Percentiles rank a stretch among this genome's conserved stretches.
phyloP scores from a whole-genome alignment of 2,797 vertebrate species.

The Gymnodraco acuticeps region DNA sequence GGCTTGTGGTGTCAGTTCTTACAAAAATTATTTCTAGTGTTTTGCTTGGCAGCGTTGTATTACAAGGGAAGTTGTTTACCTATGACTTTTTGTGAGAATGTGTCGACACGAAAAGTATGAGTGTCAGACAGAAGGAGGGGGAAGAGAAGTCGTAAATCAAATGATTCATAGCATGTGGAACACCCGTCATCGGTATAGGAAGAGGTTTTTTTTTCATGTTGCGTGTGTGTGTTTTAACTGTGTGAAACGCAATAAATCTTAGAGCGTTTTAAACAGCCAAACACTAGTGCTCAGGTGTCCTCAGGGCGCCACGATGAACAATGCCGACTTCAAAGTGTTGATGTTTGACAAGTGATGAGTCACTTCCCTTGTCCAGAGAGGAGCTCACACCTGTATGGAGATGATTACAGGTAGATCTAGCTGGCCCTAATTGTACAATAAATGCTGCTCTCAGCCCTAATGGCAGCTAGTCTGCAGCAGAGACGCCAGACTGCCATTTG shows the following conservation, averaged over 20 bases:
- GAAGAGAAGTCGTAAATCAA: conserved; percentile 75
- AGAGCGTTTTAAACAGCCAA: conserved; percentile 72
- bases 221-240: conserved; percentile 55
- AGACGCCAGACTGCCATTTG: conserved; percentile 97
- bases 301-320: conserved; percentile 78
- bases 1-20: conserved; percentile 67
- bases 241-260: conserved; percentile 87
- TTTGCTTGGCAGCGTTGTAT: conserved; percentile 73
- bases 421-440: conserved; percentile 97
- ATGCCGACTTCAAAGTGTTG: conserved; percentile 86
- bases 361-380: conserved; percentile 89
- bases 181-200: conserved; percentile 80
- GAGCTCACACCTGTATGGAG: conserved; percentile 93
- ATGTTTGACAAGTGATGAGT: conserved; percentile 91
- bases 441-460: conserved; percentile 93
- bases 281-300: conserved; percentile 80
- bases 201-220: conserved; percentile 53
- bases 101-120: conserved; percentile 78
- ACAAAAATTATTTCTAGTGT: conserved; percentile 66
- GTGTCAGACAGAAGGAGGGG: conserved; percentile 75
- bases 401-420: conserved; percentile 96
- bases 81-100: conserved; percentile 77
- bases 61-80: conserved; percentile 81
- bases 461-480: conserved; percentile 91
- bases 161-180: conserved; percentile 83